Evolutionary conservation across 1,140 invertebrate species (phyloP).

Genomic region (Heliconius melpomene): DNA sequence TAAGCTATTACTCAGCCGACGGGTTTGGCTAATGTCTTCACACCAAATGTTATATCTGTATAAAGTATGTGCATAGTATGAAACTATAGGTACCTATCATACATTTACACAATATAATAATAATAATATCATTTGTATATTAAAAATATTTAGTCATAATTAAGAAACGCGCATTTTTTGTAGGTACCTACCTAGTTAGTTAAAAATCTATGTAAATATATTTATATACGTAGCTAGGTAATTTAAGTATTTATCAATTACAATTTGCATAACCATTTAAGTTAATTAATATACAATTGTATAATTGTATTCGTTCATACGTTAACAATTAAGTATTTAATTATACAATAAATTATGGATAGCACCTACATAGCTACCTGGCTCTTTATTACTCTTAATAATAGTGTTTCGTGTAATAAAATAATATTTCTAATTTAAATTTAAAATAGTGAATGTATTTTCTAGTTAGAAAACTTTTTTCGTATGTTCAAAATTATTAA

Average conservation of each 20-base stretch:
- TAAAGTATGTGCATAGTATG: too few relatives aligned
- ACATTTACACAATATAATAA: neutral
- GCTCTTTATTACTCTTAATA: neutral
- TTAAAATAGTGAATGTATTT: neutral
- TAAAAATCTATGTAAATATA: neutral
- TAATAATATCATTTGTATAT: neutral
- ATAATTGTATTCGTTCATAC: neutral
- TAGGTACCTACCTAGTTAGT: neutral
- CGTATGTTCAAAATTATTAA: neutral
- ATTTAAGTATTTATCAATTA: neutral
- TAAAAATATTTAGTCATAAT: neutral
- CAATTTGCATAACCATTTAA: neutral
- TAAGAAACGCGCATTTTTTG: neutral
- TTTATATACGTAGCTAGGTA: neutral
- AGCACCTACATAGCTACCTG: neutral
- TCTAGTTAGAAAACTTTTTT: neutral
- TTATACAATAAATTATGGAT: constrained; percentile 1
- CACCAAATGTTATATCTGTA: too few relatives aligned
- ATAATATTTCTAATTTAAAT: neutral
- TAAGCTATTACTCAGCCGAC: too few relatives aligned
- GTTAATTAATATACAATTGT: neutral
- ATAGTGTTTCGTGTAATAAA: neutral
- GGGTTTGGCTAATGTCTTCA: too few relatives aligned
- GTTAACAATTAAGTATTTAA: constrained; percentile 1
- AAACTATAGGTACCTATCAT: neutral